Conservation (phyloP, 2,113 vertebrate genomes). For the Hippoglossus stenolepis region DNA sequence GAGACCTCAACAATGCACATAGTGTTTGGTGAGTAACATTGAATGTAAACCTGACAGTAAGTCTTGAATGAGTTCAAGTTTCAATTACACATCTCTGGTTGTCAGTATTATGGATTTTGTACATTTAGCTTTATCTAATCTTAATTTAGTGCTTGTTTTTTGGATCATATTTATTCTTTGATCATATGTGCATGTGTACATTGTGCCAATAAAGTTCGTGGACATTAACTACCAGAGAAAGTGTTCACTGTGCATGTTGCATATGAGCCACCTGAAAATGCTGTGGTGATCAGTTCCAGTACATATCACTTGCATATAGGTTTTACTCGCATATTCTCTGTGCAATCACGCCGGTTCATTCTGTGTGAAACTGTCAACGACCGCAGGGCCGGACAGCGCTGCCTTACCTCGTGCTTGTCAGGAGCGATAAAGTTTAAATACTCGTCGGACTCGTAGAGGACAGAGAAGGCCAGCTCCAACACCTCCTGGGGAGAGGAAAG, state of each 20-base stretch:
- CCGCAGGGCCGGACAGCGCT: not conserved
- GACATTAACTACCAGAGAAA: not conserved
- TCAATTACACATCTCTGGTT: no score
- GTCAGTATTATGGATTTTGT: no score
- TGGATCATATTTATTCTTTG: no score
- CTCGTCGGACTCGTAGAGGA: conserved; percentile 97
- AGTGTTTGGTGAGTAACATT: no score
- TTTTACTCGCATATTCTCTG: not conserved
- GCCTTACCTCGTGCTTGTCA: conserved; percentile 97
- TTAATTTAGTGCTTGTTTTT: no score
- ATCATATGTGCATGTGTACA: no score
- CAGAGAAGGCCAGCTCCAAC: conserved; percentile 97
- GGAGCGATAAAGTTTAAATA: conserved; percentile 99
- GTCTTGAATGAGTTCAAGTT: no score
- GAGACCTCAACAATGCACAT: no score
- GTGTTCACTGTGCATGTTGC: not conserved
- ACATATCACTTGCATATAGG: not conserved
- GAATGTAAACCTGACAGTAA: no score
- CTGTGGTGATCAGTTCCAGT: not conserved
- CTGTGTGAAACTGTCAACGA: not conserved
- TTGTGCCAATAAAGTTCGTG: not conserved
- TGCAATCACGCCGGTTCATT: not conserved
- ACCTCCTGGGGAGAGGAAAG: conserved; percentile 88
- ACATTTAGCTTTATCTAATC: no score
- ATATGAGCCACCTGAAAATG: no score